Conservation (phyloP, 2,888 invertebrate genomes). For the Leptogaster cylindrica region DNA sequence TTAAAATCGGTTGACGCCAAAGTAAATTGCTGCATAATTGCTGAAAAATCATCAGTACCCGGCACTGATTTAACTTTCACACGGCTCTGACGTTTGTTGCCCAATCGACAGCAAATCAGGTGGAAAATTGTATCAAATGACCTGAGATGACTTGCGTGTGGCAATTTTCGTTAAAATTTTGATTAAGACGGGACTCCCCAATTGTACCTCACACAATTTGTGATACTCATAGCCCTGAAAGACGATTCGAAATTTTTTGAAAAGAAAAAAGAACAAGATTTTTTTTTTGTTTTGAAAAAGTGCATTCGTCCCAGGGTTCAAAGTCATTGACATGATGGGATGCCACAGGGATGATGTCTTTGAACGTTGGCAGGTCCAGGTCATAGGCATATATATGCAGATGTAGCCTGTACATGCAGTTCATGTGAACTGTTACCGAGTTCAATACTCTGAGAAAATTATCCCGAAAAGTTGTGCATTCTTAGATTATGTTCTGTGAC, state of each 20-base stretch:
- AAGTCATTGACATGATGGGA: slow-evolving; percentile 17
- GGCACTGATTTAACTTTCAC: slow-evolving; percentile 16
- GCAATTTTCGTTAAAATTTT: slow-evolving; percentile 59
- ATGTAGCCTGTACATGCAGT: too few relatives aligned
- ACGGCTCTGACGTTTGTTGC: slow-evolving; percentile 34
- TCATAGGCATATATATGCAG: too few relatives aligned
- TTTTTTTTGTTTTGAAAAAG: too few relatives aligned
- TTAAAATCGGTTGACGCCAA: background rate
- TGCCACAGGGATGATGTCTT: too few relatives aligned
- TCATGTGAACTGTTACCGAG: too few relatives aligned
- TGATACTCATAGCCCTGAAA: slow-evolving; percentile 4
- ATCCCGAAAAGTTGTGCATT: too few relatives aligned
- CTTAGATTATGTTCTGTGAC: too few relatives aligned
- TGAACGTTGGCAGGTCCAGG: too few relatives aligned
- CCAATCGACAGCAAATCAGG: slow-evolving; percentile 56
- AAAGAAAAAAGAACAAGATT: background rate
- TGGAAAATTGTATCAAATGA: slow-evolving; percentile 63
- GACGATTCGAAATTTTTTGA: slow-evolving; percentile 15
- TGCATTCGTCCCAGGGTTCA: background rate
- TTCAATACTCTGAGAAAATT: too few relatives aligned
- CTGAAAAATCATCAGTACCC: slow-evolving; percentile 1
- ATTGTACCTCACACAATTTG: slow-evolving; percentile 23
- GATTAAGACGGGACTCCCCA: slow-evolving; percentile 17
- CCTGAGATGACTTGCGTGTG: slow-evolving; percentile 62
- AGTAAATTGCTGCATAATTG: background rate